Percentiles rank a stretch among this genome's conserved stretches.
Evolutionary conservation across 1,140 invertebrate genomes (phyloP).

Genomic region (Neodiprion fabricii): DNA sequence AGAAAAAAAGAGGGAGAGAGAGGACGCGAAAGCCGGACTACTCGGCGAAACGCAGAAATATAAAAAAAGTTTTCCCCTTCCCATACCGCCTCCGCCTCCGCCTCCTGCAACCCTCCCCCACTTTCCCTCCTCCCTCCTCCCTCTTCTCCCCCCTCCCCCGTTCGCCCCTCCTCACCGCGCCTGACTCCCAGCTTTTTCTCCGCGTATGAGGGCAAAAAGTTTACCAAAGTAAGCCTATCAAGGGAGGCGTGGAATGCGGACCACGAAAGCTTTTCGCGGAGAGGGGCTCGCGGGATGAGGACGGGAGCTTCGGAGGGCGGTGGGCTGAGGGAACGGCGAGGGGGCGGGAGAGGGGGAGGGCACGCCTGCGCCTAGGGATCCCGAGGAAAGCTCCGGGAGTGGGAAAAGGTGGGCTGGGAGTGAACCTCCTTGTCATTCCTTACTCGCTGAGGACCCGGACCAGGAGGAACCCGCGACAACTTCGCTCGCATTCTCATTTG

Average conservation of each 20-base stretch:
- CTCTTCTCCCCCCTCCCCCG: not conserved
- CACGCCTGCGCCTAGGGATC: not conserved
- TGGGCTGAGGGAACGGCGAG: slow-evolving; percentile 26
- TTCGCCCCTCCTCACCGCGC: slow-evolving; percentile 15
- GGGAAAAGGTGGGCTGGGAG: slow-evolving; percentile 5
- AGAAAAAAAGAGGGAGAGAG: not conserved
- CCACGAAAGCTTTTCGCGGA: slow-evolving; percentile 35
- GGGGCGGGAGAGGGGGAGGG: slow-evolving; percentile 21
- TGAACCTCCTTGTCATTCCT: slow-evolving; percentile 37
- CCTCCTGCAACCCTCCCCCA: slow-evolving; percentile 17
- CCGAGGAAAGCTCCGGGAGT: not conserved
- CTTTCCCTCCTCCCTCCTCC: slow-evolving; percentile 16
- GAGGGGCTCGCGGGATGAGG: slow-evolving; percentile 36
- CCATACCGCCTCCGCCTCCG: slow-evolving; percentile 2
- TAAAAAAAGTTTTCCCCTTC: slow-evolving; percentile 5
- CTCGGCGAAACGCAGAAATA: slow-evolving; percentile 32
- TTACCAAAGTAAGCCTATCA: slow-evolving; percentile 49
- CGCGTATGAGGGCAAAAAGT: slow-evolving; percentile 36
- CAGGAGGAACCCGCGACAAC: slow-evolving; percentile 20
- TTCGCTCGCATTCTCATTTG: slow-evolving; percentile 12
- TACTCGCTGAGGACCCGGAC: slow-evolving; percentile 31
- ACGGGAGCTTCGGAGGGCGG: slow-evolving; percentile 3
- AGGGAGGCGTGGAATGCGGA: slow-evolving; percentile 53
- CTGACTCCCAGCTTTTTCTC: slow-evolving; percentile 1
- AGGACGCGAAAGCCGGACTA: slow-evolving; percentile 22